Evolutionary conservation across 2,888 invertebrate genomes (phyloP).

Genomic region (Sceliomorpha sp.): DNA sequence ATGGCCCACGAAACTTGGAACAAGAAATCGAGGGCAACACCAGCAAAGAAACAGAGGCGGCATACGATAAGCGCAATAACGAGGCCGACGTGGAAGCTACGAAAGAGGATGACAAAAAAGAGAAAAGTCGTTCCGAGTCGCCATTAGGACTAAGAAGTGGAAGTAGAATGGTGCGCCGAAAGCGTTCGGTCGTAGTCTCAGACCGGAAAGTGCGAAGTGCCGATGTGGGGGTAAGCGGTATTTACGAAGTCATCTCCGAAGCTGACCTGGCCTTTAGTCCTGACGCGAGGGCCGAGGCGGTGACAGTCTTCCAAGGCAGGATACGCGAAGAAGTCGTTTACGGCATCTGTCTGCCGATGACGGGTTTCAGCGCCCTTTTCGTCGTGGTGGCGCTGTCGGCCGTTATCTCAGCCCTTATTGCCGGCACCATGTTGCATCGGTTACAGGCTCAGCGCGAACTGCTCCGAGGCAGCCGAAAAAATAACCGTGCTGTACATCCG

Average conservation of each 20-base stretch:
- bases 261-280: slow-evolving; percentile 95
- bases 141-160: slow-evolving; percentile 32
- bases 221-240: slow-evolving; percentile 93
- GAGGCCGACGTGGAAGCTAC: slow-evolving; percentile 16
- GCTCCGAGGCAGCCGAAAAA: slow-evolving; percentile 77
- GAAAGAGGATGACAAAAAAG: slow-evolving; percentile 31
- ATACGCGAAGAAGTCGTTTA: slow-evolving; percentile 95
- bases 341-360: slow-evolving; percentile 94
- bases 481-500: slow-evolving; percentile 62
- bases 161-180: slow-evolving; percentile 80
- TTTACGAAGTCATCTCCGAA: slow-evolving; percentile 95
- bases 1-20: slow-evolving; percentile 87
- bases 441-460: slow-evolving; percentile 89
- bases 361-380: slow-evolving; percentile 93
- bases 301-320: slow-evolving; percentile 93
- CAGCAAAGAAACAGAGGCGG: slow-evolving; percentile 17
- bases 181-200: slow-evolving; percentile 85
- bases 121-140: slow-evolving; percentile 48
- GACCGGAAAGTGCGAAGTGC: slow-evolving; percentile 90
- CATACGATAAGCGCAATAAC: neutral
- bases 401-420: slow-evolving; percentile 92
- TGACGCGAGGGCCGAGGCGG: slow-evolving; percentile 88
- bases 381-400: slow-evolving; percentile 93
- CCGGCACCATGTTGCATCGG: slow-evolving; percentile 89
- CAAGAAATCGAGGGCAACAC: slow-evolving; percentile 65